Base-by-base conservation (phyloP, 2,888 invertebrate genomes). In the Cinara cedri region DNA sequence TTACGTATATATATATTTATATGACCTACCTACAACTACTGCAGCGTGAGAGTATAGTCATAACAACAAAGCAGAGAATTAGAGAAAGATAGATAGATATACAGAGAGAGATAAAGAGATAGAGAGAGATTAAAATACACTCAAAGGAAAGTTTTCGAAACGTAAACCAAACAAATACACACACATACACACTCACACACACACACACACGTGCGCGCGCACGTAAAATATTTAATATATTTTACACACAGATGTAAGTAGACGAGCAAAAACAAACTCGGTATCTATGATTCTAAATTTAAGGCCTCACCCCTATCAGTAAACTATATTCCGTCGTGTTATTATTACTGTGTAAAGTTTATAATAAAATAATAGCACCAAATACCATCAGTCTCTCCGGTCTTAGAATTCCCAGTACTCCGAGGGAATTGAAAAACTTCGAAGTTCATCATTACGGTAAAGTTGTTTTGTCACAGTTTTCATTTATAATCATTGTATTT, bases 381-480 rank as follows among this genome's bases (percentile, higher is more conserved):
- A 44, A 42, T 8, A 6, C 11, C n/a, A n/a, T 13, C 6, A 6
- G 34, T 4, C 34, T n/a, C n/a, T n/a, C n/a, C n/a, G n/a, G n/a
- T n/a, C n/a, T n/a, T n/a, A n/a, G n/a, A n/a, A n/a, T n/a, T n/a
- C 3, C 34, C 34, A 6, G 34, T 34, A 6, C 34, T 34, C 34
- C 34, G 34, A 6, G 34, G 26, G 51, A 68, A 68, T 68, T 51
- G 51, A 68, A 51, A 68, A 68, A 68, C 68, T 68, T 51, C 13
- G 34, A 3, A 26, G n/a, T 68, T 24, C n/a, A 13, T 11, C 68
- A n/a, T n/a, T n/a, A 34, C 51, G n/a, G 34, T 34, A 54, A 68
- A 68, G 26, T 51, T 54, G 51, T 19, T 34, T 51, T 68, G 34
- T 34, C 51, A 34, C 19, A 21, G 66, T 46, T 24, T 66, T 66